Evolutionary conservation across 2,797 vertebrate genomes (phyloP).

Genomic region (Sebastes hopkinsi): DNA sequence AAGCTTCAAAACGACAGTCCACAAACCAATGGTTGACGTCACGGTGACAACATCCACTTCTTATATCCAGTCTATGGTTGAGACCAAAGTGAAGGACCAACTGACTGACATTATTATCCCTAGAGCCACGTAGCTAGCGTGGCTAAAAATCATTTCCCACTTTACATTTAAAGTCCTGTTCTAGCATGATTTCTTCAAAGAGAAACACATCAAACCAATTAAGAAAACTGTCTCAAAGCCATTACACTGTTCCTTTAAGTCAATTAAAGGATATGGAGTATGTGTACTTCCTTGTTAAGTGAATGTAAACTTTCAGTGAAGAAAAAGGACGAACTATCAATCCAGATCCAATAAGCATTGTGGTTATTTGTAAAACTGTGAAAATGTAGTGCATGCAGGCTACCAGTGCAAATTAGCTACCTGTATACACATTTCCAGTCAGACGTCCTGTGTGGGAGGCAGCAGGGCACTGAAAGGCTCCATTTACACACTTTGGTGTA

Average conservation of each 20-base stretch:
- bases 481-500: constrained; percentile 83
- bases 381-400: constrained; percentile 33
- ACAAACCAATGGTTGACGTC: too few relatives aligned
- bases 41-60: too few relatives aligned
- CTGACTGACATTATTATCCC: background rate
- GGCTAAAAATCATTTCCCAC: background rate
- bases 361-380: constrained; percentile 17
- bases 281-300: background rate
- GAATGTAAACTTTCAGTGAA: constrained; percentile 1
- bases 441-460: constrained; percentile 74
- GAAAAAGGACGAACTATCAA: constrained; percentile 13
- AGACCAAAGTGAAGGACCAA: background rate
- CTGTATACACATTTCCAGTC: constrained; percentile 66
- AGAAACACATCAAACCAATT: background rate
- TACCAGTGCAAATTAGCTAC: constrained; percentile 62
- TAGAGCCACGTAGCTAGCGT: background rate
- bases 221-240: background rate
- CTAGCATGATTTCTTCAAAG: background rate
- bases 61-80: background rate
- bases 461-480: constrained; percentile 75
- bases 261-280: background rate
- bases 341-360: constrained; percentile 17
- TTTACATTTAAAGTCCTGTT: background rate
- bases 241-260: background rate
- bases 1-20: too few relatives aligned